Evolutionary conservation across 92 coral and sea anemone species (phyloP), one percentile per base, ranked within the genome.

Genomic region (Metridium senile): DNA sequence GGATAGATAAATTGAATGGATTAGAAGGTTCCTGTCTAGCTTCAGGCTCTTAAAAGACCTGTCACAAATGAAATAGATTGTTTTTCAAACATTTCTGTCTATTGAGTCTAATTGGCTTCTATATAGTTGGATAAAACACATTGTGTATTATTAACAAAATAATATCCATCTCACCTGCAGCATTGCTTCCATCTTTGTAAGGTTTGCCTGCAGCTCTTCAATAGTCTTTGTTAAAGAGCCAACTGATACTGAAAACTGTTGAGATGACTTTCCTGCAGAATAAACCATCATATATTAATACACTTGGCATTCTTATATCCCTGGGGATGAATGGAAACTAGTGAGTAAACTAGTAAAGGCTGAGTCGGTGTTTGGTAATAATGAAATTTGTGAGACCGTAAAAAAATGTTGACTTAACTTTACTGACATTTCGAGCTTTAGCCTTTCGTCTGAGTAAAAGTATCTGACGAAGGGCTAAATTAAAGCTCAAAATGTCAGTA

Each of bases 171-270:
- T 63, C 29, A 75, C 80, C 80, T n/a, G n/a, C n/a, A 75, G 32
- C 20, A 75, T 20, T n/a, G 34, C 33, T 51, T 75, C 80, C 71
- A 75, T 18, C 33, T 52, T 63, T 10, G 58, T 75, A 27, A 75
- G 3, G 33, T 75, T 75, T 10, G 62, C 56, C n/a, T 75, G 58
- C 33, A 75, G 39, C 26, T 66, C 66, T 16, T 54, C 49, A 26
- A 75, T 45, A 21, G 70, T 49, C 21, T 46, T 11, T 58, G 61
- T 54, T 7, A 75, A 35, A 33, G 80, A 71, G 1, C 62, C 61
- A 31, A 32, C 47, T 33, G 80, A 75, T 27, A 75, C 61, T 9
- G 61, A 43, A 31, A 52, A n/a, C 22, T 62, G 71, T 28, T 45
- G 70, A 33, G 80, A 47, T 26, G 62, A 26, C n/a, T 27, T 51